A percentile compares a stretch with the other conserved stretches of the same genome.
phyloP scores from a whole-genome alignment of 2,797 vertebrate genomes.

The Champsocephalus esox region DNA sequence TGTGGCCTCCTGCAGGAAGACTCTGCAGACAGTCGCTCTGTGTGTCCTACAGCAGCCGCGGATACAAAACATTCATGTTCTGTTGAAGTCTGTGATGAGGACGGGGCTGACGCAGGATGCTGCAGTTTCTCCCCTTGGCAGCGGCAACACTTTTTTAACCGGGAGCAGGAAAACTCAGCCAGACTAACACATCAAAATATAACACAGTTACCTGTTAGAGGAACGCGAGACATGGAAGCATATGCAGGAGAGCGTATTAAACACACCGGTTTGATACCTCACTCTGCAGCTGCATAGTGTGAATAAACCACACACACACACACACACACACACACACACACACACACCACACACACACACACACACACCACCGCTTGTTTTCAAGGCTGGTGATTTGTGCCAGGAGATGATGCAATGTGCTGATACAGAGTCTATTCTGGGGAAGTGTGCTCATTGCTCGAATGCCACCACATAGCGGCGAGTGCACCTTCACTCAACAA shows the following conservation, averaged over 20 bases:
- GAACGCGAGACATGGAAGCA: slow-evolving; percentile 8
- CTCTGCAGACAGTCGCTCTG: slow-evolving; percentile 18
- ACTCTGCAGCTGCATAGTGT: neutral
- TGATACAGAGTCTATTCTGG: slow-evolving; percentile 61
- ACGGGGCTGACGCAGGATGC: slow-evolving; percentile 31
- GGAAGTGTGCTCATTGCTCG: slow-evolving; percentile 39
- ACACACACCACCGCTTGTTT: slow-evolving; percentile 9
- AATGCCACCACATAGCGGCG: slow-evolving; percentile 26
- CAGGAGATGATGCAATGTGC: slow-evolving; percentile 56
- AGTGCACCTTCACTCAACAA: slow-evolving; percentile 17
- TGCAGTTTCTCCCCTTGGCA: slow-evolving; percentile 43
- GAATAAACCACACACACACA: slow-evolving; percentile 8
- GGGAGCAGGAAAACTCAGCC: slow-evolving; percentile 35
- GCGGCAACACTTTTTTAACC: slow-evolving; percentile 38
- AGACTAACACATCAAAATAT: slow-evolving; percentile 43
- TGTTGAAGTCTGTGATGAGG: slow-evolving; percentile 51
- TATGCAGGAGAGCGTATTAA: slow-evolving; percentile 1
- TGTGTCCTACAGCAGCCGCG: slow-evolving; percentile 22
- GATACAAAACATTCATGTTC: slow-evolving; percentile 30
- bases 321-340: neutral
- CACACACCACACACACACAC: slow-evolving; percentile 13
- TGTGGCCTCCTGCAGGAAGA: slow-evolving; percentile 9
- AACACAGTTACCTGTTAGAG: slow-evolving; percentile 24
- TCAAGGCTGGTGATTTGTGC: slow-evolving; percentile 41
- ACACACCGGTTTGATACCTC: slow-evolving; percentile 20